Evolutionary conservation across 2,113 vertebrate genomes (phyloP).

Genomic region (Rhipidura dahli): DNA sequence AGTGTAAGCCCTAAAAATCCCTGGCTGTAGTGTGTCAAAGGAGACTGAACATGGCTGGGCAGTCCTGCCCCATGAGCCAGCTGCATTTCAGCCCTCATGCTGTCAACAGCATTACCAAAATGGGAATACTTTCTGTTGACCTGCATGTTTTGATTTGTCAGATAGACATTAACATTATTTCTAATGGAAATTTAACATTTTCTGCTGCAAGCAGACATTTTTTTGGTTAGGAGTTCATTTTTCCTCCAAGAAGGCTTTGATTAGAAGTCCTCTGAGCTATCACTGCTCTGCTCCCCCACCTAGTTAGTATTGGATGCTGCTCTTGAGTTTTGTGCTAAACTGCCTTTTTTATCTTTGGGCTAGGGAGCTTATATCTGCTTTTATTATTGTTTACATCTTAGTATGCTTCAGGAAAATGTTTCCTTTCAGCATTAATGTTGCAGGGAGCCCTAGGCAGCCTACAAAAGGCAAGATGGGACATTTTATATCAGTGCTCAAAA

Average conservation of each 20-base stretch:
- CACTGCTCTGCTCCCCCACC: not conserved
- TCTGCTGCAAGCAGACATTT: not conserved
- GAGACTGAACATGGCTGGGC: not conserved
- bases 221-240: not conserved
- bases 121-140: not conserved
- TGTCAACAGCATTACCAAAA: not conserved
- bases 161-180: not conserved
- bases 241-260: not conserved
- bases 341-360: not conserved
- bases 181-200: not conserved
- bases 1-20: not conserved
- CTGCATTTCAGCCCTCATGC: not conserved
- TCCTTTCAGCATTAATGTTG: not conserved
- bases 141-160: not conserved
- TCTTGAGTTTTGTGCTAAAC: not conserved
- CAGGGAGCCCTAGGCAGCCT: not conserved
- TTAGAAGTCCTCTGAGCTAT: not conserved
- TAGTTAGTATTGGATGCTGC: not conserved
- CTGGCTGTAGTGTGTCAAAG: not conserved
- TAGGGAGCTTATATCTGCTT: not conserved
- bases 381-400: not conserved
- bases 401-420: not conserved
- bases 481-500: not conserved
- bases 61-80: not conserved
- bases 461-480: not conserved